Percentiles rank a stretch among this genome's conserved stretches.
Evolutionary conservation across 2,113 vertebrate species (phyloP).

Genomic region (Cottus gobio): DNA sequence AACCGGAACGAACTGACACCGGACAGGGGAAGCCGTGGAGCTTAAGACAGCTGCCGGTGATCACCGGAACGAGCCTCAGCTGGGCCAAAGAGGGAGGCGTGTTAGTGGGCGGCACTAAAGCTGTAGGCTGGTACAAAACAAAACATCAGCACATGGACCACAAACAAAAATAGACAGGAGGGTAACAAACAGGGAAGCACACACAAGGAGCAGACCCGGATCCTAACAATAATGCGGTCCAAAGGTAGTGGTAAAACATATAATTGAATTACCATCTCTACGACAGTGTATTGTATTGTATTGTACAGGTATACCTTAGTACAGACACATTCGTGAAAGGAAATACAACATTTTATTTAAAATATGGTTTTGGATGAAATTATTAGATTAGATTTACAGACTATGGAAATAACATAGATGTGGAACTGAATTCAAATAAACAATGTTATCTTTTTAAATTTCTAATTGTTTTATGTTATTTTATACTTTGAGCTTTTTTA

Average conservation of each 20-base stretch:
- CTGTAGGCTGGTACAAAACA: too few relatives aligned
- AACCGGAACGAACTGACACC: too few relatives aligned
- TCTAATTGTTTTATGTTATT: neutral
- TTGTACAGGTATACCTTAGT: neutral
- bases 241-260: neutral
- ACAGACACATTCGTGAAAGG: neutral
- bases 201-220: too few relatives aligned
- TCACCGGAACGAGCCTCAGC: too few relatives aligned
- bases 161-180: too few relatives aligned
- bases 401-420: neutral
- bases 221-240: too few relatives aligned
- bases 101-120: too few relatives aligned
- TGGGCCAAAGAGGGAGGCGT: too few relatives aligned
- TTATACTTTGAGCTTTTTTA: neutral
- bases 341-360: neutral
- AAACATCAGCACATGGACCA: too few relatives aligned
- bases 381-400: neutral
- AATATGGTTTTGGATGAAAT: neutral
- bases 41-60: too few relatives aligned
- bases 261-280: neutral
- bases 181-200: too few relatives aligned
- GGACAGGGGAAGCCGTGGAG: too few relatives aligned
- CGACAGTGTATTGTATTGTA: neutral
- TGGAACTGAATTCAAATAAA: neutral
- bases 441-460: neutral